Conservation (phyloP, 2,888 invertebrate species). For the Linnaemya tessellans region DNA sequence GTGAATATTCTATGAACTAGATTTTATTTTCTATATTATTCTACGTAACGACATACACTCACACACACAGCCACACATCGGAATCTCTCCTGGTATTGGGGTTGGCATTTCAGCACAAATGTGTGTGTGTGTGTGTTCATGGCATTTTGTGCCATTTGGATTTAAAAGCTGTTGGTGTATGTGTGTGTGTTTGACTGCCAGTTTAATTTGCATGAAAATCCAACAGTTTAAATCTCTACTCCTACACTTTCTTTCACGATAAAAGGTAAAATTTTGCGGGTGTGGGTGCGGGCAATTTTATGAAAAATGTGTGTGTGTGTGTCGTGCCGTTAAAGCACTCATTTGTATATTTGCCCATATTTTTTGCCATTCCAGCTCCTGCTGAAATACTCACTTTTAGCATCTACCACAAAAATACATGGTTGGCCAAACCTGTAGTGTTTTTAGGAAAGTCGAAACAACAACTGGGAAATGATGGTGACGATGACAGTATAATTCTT, state of each 20-base stretch:
- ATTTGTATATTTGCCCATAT: neutral
- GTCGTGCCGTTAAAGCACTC: neutral
- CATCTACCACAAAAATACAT: slow-evolving; percentile 55
- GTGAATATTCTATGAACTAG: slow-evolving; percentile 64
- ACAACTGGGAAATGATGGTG: slow-evolving; percentile 6
- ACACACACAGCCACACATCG: neutral
- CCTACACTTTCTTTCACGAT: slow-evolving; percentile 10
- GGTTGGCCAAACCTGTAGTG: slow-evolving; percentile 42
- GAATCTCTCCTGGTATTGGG: neutral
- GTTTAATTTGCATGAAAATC: slow-evolving; percentile 71
- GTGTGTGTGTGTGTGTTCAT: neutral
- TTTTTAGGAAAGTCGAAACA: slow-evolving; percentile 32
- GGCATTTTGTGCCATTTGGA: slow-evolving; percentile 39
- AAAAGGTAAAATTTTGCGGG: slow-evolving; percentile 13
- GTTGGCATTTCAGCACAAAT: neutral
- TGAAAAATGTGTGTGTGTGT: no score
- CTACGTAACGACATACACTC: neutral
- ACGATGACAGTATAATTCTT: slow-evolving; percentile 11
- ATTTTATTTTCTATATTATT: slow-evolving; percentile 28
- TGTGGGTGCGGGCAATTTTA: neutral
- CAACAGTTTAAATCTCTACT: slow-evolving; percentile 55
- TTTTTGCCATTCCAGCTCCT: neutral
- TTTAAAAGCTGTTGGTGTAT: slow-evolving; percentile 26
- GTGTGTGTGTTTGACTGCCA: slow-evolving; percentile 27
- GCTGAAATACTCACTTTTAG: slow-evolving; percentile 1